A percentile compares a stretch with the other conserved stretches of the same genome.
These are phyloP conservation scores for Argyra leucocephala DNA, from an alignment of 2,888 invertebrate genomes.

Conservation along the genomic window DNA sequence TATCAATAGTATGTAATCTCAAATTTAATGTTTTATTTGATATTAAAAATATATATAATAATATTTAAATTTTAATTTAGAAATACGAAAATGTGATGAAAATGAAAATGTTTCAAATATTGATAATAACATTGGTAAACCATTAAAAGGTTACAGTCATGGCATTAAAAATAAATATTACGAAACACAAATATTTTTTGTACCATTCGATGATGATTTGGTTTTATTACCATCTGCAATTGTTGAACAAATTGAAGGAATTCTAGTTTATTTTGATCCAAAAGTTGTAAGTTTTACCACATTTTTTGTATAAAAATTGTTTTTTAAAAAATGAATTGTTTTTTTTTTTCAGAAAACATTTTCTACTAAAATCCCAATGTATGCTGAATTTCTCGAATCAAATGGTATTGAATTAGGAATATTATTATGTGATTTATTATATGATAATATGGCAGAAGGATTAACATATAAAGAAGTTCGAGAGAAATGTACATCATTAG, in stretches of 20 bases:
- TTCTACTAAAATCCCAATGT: conserved; percentile 25
- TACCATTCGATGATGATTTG: conserved; percentile 25
- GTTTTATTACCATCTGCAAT: conserved; percentile 24
- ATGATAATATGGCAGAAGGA: conserved; percentile 27
- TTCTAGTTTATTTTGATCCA: conserved; percentile 30
- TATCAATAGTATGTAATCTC: conserved; percentile 22
- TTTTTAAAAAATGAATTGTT: neutral
- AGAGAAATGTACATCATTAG: conserved; percentile 26
- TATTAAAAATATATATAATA: neutral
- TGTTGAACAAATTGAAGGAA: conserved; percentile 25
- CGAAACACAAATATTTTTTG: conserved; percentile 26
- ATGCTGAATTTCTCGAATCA: conserved; percentile 27
- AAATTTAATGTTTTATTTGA: neutral
- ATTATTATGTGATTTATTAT: conserved; percentile 27
- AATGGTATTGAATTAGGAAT: conserved; percentile 29
- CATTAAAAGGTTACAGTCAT: conserved; percentile 25
- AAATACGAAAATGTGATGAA: conserved; percentile 21
- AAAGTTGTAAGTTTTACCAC: conserved; percentile 25
- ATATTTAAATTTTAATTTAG: conserved; percentile 8
- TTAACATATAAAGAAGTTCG: conserved; percentile 31
- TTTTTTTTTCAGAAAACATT: conserved; percentile 25
- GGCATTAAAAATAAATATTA: conserved; percentile 30
- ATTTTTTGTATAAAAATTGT: neutral
- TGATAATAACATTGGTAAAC: conserved; percentile 13
- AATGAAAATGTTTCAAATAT: conserved; percentile 21